Conservation (phyloP, 2,888 invertebrate species). For the Melanchra persicariae region DNA sequence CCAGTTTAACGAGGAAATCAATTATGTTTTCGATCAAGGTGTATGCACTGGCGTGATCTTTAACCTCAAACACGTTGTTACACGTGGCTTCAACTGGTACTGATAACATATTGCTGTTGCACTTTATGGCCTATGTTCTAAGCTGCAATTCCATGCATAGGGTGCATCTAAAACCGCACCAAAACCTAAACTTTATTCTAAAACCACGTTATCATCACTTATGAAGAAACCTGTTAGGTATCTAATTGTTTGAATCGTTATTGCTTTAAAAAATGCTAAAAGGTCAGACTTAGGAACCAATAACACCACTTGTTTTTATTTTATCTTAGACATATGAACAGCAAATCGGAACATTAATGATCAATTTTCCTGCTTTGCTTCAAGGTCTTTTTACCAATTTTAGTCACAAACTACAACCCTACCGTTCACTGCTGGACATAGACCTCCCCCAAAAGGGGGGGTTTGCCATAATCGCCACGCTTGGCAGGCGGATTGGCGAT, state of each 20-base stretch:
- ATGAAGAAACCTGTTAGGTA: neutral
- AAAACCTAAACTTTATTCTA: neutral
- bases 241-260: constrained; percentile 12
- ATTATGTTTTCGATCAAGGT: constrained; percentile 33
- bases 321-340: constrained; percentile 2
- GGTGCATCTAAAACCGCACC: too few species aligned
- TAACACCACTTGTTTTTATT: constrained; percentile 21
- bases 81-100: neutral
- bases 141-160: neutral
- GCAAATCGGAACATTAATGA: constrained; percentile 9
- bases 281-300: constrained; percentile 25
- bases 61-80: constrained; percentile 24
- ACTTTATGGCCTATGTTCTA: neutral
- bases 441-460: too few species aligned
- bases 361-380: constrained; percentile 18
- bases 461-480: too few species aligned
- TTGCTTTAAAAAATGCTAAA: constrained; percentile 19
- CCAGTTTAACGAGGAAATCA: constrained; percentile 47
- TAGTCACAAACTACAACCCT: neutral
- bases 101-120: neutral
- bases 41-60: constrained; percentile 35
- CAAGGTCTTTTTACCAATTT: neutral
- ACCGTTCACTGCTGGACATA: too few species aligned
- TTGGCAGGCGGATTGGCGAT: too few species aligned
- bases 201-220: neutral